Conservation (phyloP, 1,140 invertebrate species). For the Adoxophyes honmai region DNA sequence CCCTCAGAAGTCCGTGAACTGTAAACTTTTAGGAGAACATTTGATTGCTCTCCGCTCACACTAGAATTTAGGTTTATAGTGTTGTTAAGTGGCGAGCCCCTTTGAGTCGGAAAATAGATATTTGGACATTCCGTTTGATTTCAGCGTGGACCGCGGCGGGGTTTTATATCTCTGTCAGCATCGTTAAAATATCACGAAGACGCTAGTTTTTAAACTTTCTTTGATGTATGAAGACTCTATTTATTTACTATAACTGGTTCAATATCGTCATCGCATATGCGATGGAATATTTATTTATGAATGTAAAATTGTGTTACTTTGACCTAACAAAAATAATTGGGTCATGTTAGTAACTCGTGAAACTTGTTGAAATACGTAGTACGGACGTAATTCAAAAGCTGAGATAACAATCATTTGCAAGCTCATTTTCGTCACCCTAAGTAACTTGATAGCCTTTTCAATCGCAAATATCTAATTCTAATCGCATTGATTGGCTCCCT, state of each 20-base stretch:
- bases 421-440: constrained; percentile 43
- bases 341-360: too few species aligned
- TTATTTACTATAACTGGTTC: background rate
- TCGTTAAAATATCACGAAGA: constrained; percentile 6
- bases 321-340: too few species aligned
- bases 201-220: background rate
- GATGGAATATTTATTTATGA: background rate
- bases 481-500: constrained; percentile 70
- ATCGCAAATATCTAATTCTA: constrained; percentile 73
- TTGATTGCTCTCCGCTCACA: constrained; percentile 30
- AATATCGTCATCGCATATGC: background rate
- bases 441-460: constrained; percentile 63
- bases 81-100: constrained; percentile 31
- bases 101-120: constrained; percentile 32
- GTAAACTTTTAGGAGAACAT: constrained; percentile 19
- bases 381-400: too few species aligned
- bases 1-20: constrained; percentile 22
- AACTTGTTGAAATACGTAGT: too few species aligned
- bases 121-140: constrained; percentile 15
- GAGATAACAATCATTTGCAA: constrained; percentile 18
- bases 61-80: constrained; percentile 42
- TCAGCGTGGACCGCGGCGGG: background rate
- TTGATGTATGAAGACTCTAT: background rate
- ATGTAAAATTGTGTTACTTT: too few species aligned
- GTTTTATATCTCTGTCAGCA: constrained; percentile 1